Evolutionary conservation across 1,140 invertebrate genomes (phyloP), one percentile per base, ranked within the genome.

Genomic region (Atta colombica): DNA sequence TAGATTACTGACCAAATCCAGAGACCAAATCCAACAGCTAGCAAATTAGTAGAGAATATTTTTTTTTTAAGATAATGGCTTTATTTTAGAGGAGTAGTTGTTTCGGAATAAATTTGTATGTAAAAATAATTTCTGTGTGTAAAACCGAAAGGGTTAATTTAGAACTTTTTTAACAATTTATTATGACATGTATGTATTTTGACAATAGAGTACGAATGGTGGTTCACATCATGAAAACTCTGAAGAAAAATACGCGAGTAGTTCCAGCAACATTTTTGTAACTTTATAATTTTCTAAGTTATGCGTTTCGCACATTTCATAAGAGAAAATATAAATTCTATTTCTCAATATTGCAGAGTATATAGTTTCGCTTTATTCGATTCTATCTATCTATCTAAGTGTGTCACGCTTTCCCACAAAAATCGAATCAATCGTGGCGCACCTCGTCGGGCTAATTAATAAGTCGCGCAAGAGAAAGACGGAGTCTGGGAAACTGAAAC

Each of bases 391-490:
- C 39, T 28, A 16, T 5, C 25, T 51, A 28, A 77, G 28, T 55
- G 21, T 45, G 53, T 49, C 35, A n/a, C 5, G 21, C 5, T 18
- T 8, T 58, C 2, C 18, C 35, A 25, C 31, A 71, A 58, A 45
- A 82, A 60, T 31, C 39, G 5, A 35, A 35, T 60, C 12, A 51
- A 14, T 72, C 21, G 68, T 1, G 39, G 18, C 28, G 8, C 25
- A 35, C 21, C 49, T 39, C 28, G 77, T 12, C 49, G 8, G 3
- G 21, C 49, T 69, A 81, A 81, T 81, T 74, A 84, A 84, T 61
- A 84, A 60, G 25, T 28, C 69, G 39, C 25, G 39, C 31, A n/a
- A 81, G 45, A 81, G 16, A 53, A 2, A 8, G 25, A 81, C 65
- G 31, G 31, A 25, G 28, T 68, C 35, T 68, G 55, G 35, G 65